These are phyloP conservation scores for Montifringilla adamsi DNA, from an alignment of 2,113 vertebrate genomes.

Conservation along the genomic window DNA sequence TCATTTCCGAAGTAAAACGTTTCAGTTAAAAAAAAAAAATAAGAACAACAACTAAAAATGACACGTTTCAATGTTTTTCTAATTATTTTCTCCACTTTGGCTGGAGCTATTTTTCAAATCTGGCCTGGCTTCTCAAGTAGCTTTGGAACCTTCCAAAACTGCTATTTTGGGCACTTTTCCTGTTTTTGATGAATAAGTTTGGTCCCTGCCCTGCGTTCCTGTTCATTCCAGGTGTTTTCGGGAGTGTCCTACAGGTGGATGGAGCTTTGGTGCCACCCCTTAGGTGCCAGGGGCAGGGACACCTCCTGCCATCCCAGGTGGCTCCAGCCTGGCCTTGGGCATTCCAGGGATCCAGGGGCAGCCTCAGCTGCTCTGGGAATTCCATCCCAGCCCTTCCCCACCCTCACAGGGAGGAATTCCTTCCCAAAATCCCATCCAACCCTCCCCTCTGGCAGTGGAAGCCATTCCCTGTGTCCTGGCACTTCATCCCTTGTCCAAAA, in stretches of 20 bases:
- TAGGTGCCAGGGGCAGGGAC: not conserved
- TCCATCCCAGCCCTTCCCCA: fast-evolving
- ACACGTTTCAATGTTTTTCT: constrained; percentile 55
- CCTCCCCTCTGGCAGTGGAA: not conserved
- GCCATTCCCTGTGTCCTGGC: not conserved
- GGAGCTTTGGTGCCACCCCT: not conserved
- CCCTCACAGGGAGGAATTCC: not conserved
- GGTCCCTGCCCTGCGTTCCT: not conserved
- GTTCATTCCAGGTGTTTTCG: not conserved
- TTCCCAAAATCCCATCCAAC: fast-evolving
- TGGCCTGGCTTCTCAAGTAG: not conserved
- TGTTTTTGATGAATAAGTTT: not conserved
- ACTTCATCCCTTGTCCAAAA: not conserved
- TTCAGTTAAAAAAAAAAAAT: not conserved
- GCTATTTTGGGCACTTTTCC: not conserved
- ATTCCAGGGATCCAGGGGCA: not conserved
- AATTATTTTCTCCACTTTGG: constrained; percentile 48
- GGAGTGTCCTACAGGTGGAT: not conserved
- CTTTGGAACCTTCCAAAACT: not conserved
- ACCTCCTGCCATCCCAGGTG: fast-evolving
- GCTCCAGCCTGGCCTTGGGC: not conserved
- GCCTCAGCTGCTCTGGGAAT: not conserved
- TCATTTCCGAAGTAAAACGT: constrained; percentile 28
- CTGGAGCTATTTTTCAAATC: constrained; percentile 11
- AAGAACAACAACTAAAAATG: not conserved